A percentile compares a stretch with the other conserved stretches of the same genome.
These are phyloP conservation scores for Falco berigora DNA, from an alignment of 2,797 vertebrate species.

Conservation along the genomic window DNA sequence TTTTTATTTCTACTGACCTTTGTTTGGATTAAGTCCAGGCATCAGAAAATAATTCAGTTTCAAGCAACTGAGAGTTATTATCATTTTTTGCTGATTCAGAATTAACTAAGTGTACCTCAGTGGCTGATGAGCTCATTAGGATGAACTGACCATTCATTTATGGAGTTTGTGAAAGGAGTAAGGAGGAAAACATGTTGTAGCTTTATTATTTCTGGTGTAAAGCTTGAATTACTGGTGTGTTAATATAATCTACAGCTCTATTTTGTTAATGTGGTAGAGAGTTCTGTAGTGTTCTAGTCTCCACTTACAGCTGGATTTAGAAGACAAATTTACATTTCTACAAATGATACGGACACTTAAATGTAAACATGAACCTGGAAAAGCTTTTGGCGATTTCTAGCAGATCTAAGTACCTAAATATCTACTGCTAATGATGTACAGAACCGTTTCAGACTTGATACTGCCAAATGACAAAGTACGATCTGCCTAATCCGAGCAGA, in stretches of 20 bases:
- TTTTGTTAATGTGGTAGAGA: not conserved
- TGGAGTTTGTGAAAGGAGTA: not conserved
- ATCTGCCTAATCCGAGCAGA: not conserved
- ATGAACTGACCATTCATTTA: not conserved
- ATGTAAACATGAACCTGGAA: not conserved
- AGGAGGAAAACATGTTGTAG: not conserved
- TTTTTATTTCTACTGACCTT: constrained; percentile 55
- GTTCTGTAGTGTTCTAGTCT: not conserved
- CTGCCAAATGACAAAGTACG: not conserved
- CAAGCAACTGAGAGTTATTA: constrained; percentile 67
- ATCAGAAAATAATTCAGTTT: constrained; percentile 72
- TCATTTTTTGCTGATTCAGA: constrained; percentile 66
- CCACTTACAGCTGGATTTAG: not conserved
- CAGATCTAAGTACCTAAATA: not conserved
- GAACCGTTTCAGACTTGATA: not conserved
- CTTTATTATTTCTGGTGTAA: not conserved
- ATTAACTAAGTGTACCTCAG: constrained; percentile 64
- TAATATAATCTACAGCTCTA: not conserved
- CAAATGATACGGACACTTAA: not conserved
- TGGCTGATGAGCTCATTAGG: constrained; percentile 19
- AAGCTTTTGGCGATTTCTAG: not conserved
- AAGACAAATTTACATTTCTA: not conserved
- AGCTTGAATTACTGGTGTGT: not conserved
- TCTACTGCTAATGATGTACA: not conserved
- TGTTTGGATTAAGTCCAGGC: constrained; percentile 60